phyloP scores from a whole-genome alignment of 1,140 invertebrate species.

The Potamilus streckersoni region DNA sequence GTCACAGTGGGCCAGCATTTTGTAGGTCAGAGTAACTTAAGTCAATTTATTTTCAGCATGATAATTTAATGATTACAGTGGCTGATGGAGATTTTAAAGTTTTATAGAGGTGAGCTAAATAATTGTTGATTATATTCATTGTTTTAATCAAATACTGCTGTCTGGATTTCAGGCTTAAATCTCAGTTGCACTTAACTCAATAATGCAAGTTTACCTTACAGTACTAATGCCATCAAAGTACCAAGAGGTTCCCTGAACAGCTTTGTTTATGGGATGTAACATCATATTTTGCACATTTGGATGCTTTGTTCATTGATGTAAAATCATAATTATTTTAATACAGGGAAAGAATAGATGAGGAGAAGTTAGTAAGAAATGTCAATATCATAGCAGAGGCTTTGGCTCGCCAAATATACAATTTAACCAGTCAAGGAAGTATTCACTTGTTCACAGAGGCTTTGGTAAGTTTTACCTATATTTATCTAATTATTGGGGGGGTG shows the following conservation, averaged over 20 bases:
- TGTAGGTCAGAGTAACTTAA: too few species aligned
- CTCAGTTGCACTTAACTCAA: too few species aligned
- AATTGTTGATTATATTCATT: too few species aligned
- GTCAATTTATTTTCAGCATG: too few species aligned
- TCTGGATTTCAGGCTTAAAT: too few species aligned
- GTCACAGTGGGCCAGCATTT: too few species aligned
- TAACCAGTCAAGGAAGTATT: slow-evolving; percentile 69
- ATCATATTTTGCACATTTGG: background rate
- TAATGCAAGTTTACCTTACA: background rate
- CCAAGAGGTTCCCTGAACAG: background rate
- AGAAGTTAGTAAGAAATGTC: slow-evolving; percentile 78
- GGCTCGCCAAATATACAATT: slow-evolving; percentile 87
- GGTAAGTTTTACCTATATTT: slow-evolving; percentile 70
- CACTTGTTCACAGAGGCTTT: slow-evolving; percentile 77
- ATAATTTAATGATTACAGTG: too few species aligned
- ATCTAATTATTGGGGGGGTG: too few species aligned
- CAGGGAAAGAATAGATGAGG: slow-evolving; percentile 72
- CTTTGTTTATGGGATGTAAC: background rate
- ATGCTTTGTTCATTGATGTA: background rate
- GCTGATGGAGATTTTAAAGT: too few species aligned
- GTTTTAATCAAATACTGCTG: too few species aligned
- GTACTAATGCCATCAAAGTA: background rate
- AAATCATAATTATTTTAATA: background rate
- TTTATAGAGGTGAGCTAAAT: too few species aligned
- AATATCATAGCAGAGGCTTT: slow-evolving; percentile 84